A percentile compares a stretch with the other conserved stretches of the same genome.
Conservation (phyloP, 2,113 vertebrate species). For the Marcusenius ussheri region DNA sequence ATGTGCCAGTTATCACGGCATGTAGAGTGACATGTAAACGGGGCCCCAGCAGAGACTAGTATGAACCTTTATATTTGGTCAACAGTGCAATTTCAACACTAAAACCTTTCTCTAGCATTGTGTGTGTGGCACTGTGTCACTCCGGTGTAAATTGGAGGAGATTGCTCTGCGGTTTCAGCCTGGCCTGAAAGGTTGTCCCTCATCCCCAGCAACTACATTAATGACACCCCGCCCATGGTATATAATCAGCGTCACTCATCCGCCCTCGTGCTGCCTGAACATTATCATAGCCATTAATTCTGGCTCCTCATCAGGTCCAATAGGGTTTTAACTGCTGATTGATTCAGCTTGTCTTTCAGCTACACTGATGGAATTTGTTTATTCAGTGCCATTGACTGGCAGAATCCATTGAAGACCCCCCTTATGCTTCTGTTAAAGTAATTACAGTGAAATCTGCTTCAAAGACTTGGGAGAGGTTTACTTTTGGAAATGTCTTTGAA, state of each 20-base stretch:
- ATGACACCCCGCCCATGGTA: not conserved
- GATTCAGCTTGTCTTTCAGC: slow-evolving; percentile 6
- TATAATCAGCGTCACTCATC: not conserved
- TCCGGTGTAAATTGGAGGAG: not conserved
- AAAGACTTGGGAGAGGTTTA: not conserved
- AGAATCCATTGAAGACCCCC: not conserved
- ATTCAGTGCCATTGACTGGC: slow-evolving; percentile 6
- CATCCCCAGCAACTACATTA: not conserved
- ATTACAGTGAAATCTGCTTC: not conserved
- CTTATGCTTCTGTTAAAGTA: not conserved
- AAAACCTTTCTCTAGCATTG: not conserved
- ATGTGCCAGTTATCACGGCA: not conserved
- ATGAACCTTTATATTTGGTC: not conserved
- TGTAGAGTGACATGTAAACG: not conserved
- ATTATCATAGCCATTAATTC: slow-evolving; percentile 23
- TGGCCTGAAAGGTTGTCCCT: not conserved
- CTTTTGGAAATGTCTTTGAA: not conserved
- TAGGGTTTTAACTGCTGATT: slow-evolving; percentile 2
- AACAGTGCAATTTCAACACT: not conserved
- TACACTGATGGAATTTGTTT: not conserved
- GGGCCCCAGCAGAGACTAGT: not conserved
- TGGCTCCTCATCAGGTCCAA: not conserved
- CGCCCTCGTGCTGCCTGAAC: not conserved
- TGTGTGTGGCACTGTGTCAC: not conserved
- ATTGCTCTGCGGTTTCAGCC: not conserved